Percentiles rank a stretch among this genome's conserved stretches.
Evolutionary conservation across 2,888 invertebrate genomes (phyloP).

Genomic region (Callimorpha dominula): DNA sequence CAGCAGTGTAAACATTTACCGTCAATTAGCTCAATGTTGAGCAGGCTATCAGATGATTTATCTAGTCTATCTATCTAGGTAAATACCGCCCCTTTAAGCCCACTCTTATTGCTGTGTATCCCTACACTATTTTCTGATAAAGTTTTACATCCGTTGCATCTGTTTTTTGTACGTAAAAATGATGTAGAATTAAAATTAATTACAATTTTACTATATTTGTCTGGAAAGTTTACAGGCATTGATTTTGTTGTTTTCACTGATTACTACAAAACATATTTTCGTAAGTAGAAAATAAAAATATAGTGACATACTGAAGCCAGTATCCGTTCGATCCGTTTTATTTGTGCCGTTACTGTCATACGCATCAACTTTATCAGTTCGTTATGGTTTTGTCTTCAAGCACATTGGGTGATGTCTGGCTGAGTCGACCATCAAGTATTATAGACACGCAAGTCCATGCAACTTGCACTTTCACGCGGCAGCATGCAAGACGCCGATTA

Average conservation of each 20-base stretch:
- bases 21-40: background rate
- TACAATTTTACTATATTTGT: background rate
- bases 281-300: background rate
- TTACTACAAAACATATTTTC: background rate
- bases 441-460: conserved; percentile 41
- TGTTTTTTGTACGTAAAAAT: background rate
- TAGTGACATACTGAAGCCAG: background rate
- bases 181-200: background rate
- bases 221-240: background rate
- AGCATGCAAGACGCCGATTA: conserved; percentile 45
- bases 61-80: too few relatives aligned
- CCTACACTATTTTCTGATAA: too few relatives aligned
- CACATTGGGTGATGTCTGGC: conserved; percentile 13
- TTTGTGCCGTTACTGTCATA: background rate
- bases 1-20: background rate
- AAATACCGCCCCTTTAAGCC: too few relatives aligned
- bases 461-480: conserved; percentile 51
- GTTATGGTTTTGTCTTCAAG: background rate
- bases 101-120: too few relatives aligned
- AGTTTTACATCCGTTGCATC: background rate
- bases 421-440: conserved; percentile 7
- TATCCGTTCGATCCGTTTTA: background rate
- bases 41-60: background rate
- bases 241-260: background rate
- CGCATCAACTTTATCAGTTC: background rate